Evolutionary conservation across 2,888 invertebrate species (phyloP), one percentile per base, ranked within the genome.

Genomic region (Sipunculus nudus): DNA sequence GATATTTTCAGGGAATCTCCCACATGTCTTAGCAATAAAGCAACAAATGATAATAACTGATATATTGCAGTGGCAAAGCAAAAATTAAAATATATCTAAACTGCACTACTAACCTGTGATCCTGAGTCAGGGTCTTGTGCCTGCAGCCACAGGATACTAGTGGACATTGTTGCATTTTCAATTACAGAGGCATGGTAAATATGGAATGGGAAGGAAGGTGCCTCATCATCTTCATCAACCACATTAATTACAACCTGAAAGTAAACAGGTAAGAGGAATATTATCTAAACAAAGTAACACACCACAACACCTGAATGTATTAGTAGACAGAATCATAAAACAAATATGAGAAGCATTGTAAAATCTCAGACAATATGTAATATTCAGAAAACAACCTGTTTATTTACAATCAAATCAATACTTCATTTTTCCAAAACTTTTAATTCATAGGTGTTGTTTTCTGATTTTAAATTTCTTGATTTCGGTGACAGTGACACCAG

Each of bases 211-310:
- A 62, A 62, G 25, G 32, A 40, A 16, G 62, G 62, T 2, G 56
- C 41, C 28, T 58, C 53, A 19, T 58, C 52, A 29, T 62, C 46
- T 19, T 26, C 46, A 38, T 53, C 57, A 28, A 29, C 41, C 35
- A 62, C 58, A 28, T 43, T 52, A 21, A 62, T 40, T 26, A 62
- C 21, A 25, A 62, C 49, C 62, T 62, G 58, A 25, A 50, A n/a
- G n/a, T 23, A 25, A 8, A 2, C 21, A n/a, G n/a, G n/a, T n/a
- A n/a, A n/a, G n/a, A n/a, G 1, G 28, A 25, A 47, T 29, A 47
- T 28, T 47, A 16, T 16, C 3, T 10, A 1, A 10, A 28, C 28
- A 47, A 16, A 47, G 28, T 13, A 21, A 26, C 28, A 28, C 28
- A 10, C 16, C 38, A 10, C 38, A 16, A 16, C 10, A 35, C 16